Base-by-base conservation (phyloP, 2,797 vertebrate genomes). In the Euthynnus affinis region DNA sequence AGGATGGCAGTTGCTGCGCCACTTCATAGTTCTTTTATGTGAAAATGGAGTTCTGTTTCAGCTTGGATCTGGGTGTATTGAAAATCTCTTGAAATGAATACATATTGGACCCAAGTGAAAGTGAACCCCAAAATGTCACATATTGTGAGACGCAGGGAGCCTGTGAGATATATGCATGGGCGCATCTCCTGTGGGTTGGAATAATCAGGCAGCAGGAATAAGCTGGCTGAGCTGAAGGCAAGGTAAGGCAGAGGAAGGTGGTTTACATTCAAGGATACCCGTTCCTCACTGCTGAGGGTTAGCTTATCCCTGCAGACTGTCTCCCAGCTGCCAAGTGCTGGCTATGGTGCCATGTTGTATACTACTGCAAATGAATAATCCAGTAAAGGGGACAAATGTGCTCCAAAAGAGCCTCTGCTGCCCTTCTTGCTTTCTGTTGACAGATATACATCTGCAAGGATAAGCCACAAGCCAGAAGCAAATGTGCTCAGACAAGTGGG, bases 281-380 rank as follows among this genome's bases (percentile, higher is more conserved):
- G 71, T 86, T 85, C 81, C 67, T 82, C 83, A 53, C 80, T 37
- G 80, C 84, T 80, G 84, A 91, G 92, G 90, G 93, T 89, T 89
- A 87, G 91, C 88, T 93, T 92, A 92, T 94, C 92, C 92, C 87
- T 72, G 89, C 89, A 91, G 91, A 93, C 89, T 77, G 85, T 90
- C 89, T 91, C 83, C 88, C 88, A 92, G 89, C 91, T 90, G 92
- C 89, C 88, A 89, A 89, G 89, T 87, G 84, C 83, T 76, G 88
- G 89, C 92, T 90, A 64, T 67, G 83, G 83, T 83, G 88, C 86
- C 78, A 71, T 58, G 74, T 90, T 87, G 87, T 89, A 66, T 87
- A 86, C 81, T 74, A 37, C 84, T 53, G 81, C 87, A 90, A 92
- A 91, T 93, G 89, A 94, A 92, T 95, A 94, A 94, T 94, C 93